Conservation (phyloP, 2,888 invertebrate genomes). For the Zootermopsis nevadensis region DNA sequence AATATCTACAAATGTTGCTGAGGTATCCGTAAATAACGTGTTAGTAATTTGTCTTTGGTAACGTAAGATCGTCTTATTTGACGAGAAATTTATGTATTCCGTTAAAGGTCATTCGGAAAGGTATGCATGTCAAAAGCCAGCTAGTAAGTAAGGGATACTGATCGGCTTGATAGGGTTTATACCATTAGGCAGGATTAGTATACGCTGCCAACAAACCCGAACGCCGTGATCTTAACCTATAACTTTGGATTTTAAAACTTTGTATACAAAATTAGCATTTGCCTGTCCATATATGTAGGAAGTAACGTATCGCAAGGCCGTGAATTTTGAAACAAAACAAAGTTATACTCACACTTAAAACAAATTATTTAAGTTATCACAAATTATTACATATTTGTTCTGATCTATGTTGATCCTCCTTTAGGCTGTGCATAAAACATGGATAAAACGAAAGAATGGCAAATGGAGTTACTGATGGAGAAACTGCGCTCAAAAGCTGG, state of each 20-base stretch:
- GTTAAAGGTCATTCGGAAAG: slow-evolving; percentile 38
- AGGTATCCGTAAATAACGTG: background rate
- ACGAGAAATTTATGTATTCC: slow-evolving; percentile 44
- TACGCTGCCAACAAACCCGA: background rate
- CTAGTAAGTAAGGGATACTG: background rate
- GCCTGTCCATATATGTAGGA: background rate
- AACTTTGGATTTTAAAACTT: background rate
- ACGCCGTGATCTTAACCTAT: slow-evolving; percentile 23
- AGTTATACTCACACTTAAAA: background rate
- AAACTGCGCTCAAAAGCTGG: slow-evolving; percentile 86
- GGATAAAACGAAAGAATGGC: slow-evolving; percentile 78
- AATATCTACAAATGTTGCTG: no score
- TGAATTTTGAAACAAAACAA: background rate
- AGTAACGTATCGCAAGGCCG: background rate
- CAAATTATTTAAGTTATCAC: background rate
- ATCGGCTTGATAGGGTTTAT: background rate
- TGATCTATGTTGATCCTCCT: background rate
- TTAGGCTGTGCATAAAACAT: slow-evolving; percentile 20
- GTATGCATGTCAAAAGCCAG: slow-evolving; percentile 34
- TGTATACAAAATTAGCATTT: background rate
- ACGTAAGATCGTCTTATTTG: slow-evolving; percentile 28
- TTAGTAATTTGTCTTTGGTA: background rate
- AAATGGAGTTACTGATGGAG: slow-evolving; percentile 91
- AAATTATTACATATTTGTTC: background rate
- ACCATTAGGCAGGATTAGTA: background rate